Evolutionary conservation across 2,797 vertebrate species (phyloP), one percentile per base, ranked within the genome.

Genomic region (Morelia viridis): DNA sequence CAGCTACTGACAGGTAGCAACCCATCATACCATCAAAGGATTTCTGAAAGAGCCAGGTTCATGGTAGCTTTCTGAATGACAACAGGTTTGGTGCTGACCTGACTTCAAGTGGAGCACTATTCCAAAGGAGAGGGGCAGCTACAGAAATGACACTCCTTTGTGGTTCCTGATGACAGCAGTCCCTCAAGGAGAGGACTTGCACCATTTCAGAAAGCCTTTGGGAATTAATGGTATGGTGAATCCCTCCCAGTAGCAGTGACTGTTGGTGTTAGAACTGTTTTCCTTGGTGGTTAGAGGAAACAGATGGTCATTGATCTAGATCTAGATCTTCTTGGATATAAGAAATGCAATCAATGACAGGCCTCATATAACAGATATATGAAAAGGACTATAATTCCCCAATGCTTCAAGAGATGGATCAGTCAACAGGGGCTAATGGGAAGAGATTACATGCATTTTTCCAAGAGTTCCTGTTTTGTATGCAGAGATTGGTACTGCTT

Each of bases 401-500:
- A 5, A n/a, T n/a, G 64, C 28, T 65, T 65, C 64, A 68, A 31
- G 26, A 65, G 62, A 65, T 65, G 62, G 26, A 65, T 65, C 62
- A 65, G 28, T 65, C 28, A 65, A 65, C 62, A 65, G 62, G 26
- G 28, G 26, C 28, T 65, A 11, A 11, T 65, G 62, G 62, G 62
- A 12, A 5, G 62, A n/a, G 26, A n/a, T n/a, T 28, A 4, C 26
- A n/a, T n/a, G 62, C 62, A 28, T 28, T 65, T 65, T 65, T 5
- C 62, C 26, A 65, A 65, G 62, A 4, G 10, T 65, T 65, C 10
- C 62, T 65, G 10, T 65, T 65, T 94, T 89, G 85, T 85, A 1
- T 35, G 91, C 9, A 64, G 62, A n/a, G 94, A 94, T 50, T 92
- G 93, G 22, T 84, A 61, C 53, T 94, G 93, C 64, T 94, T 89